phyloP scores from a whole-genome alignment of 1,140 invertebrate species.

The Zophobas morio region DNA sequence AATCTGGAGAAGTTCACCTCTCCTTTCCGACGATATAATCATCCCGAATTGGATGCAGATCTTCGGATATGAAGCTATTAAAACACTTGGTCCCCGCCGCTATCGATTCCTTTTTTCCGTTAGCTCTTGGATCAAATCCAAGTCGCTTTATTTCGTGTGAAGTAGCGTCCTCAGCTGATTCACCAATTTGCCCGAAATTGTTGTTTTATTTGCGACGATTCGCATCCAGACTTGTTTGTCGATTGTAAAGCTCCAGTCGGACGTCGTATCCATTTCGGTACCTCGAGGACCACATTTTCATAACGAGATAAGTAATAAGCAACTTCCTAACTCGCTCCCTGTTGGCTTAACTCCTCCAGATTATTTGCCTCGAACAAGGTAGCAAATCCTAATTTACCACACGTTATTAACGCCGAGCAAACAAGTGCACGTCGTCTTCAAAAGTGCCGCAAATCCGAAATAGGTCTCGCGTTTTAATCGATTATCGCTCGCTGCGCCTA shows the following conservation, averaged over 20 bases:
- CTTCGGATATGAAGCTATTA: constrained; percentile 33
- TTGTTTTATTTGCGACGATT: constrained; percentile 17
- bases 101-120: constrained; percentile 37
- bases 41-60: constrained; percentile 4
- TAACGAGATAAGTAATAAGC: constrained; percentile 17
- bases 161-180: constrained; percentile 14
- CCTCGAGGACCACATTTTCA: constrained; percentile 13
- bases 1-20: constrained; percentile 6
- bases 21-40: no score
- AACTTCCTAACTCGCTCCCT: constrained; percentile 9
- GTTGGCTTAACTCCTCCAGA: constrained; percentile 9
- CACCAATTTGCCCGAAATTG: constrained; percentile 10
- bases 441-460: no score
- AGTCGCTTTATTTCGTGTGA: constrained; percentile 37
- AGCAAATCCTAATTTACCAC: background rate
- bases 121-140: constrained; percentile 25
- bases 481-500: no score
- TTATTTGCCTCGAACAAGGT: background rate
- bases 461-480: no score
- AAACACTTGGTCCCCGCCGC: constrained; percentile 38
- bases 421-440: no score
- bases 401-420: background rate
- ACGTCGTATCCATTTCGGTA: background rate
- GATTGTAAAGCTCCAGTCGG: background rate
- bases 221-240: background rate